Base-by-base conservation (phyloP, 1,140 invertebrate genomes). In the Drosophila pallidifrons region DNA sequence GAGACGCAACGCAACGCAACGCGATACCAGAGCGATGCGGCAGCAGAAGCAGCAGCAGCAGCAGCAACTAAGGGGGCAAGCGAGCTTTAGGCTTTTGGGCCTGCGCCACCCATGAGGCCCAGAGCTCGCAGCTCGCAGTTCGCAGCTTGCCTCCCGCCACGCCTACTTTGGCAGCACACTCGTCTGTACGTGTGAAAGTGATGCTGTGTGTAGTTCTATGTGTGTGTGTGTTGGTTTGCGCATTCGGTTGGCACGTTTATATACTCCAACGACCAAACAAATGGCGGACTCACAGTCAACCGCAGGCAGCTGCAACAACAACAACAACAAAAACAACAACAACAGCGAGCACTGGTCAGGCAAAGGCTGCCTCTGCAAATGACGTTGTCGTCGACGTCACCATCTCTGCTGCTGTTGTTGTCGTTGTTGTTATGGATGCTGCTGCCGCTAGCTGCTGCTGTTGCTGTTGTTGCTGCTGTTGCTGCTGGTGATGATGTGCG, bases 201-300 rank as follows among this genome's bases (percentile, higher is more conserved):
- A 11, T 46, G 8, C 10, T 49, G 60, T 66, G 59, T 45, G 52
- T 25, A 25, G 20, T 25, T 25, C 20, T 25, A 3, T 15, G 15
- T 15, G 64, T 58, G 67, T 43, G 63, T 66, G 61, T 72, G 61
- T 35, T 51, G 45, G 46, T 67, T 66, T 67, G 41, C 66, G 66
- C 58, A 69, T 69, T 57, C 49, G 67, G 73, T 64, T 54, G 77
- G 77, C 81, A 74, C 81, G 79, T 79, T 82, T 87, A 87, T 87
- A 77, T 82, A 87, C 82, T 82, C 79, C 79, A 79, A 52, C 80
- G 69, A 77, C 69, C 69, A 79, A 74, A 57, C 75, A 82, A 83
- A 76, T 79, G 69, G 32, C 46, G 63, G 51, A 71, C 66, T 67
- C 63, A 46, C 49, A 76, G 68, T 76, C 67, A 71, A 65, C 38